Evolutionary conservation across 2,797 vertebrate species (phyloP), one percentile per base, ranked within the genome.

Genomic region (Dallia pectoralis): DNA sequence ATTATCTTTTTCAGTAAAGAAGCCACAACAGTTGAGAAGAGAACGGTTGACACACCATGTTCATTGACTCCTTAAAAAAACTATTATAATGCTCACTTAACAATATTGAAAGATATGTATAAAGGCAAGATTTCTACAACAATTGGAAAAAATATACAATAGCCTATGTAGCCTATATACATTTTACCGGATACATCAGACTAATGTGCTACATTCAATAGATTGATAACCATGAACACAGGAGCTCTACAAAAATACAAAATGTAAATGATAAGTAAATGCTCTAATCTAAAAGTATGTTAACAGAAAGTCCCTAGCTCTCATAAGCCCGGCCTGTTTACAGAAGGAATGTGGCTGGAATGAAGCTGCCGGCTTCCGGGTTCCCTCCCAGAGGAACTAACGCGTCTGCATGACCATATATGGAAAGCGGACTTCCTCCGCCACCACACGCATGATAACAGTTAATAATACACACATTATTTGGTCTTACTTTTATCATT

Each of bases 371-470:
- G 87, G 87, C 88, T 87, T 87, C 77, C 85, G 85, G 82, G 86
- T 86, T 86, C 76, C 86, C 83, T 79, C 76, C 61, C 48, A 80
- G 86, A 92, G 91, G 92, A 93, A 92, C 85, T 53, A 11, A 0
- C 0, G 63, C 89, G 90, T 91, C 90, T 89, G 0, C 16, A 3
- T 89, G 89, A 81, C 92, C 92, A 93, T 82, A 92, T 92, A 87
- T 89, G 90, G 90, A 73, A 33, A 32, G 1, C 12, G 70, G 15
- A 84, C 89, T 93, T 93, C 90, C 92, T 89, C 74, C 30, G 66
- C 76, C 61, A 76, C 68, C 36, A 29, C 53, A 67, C 19, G 14
- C 29, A 15, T 51, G 8, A 30, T 18, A 27, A 27, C 12, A 44
- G n/a, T 44, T 40, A 27, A 9, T 29, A 65, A n/a, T 36, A 19